These are phyloP conservation scores for Psilopsiagon aymara DNA, from an alignment of 2,113 vertebrate species.

Conservation along the genomic window DNA sequence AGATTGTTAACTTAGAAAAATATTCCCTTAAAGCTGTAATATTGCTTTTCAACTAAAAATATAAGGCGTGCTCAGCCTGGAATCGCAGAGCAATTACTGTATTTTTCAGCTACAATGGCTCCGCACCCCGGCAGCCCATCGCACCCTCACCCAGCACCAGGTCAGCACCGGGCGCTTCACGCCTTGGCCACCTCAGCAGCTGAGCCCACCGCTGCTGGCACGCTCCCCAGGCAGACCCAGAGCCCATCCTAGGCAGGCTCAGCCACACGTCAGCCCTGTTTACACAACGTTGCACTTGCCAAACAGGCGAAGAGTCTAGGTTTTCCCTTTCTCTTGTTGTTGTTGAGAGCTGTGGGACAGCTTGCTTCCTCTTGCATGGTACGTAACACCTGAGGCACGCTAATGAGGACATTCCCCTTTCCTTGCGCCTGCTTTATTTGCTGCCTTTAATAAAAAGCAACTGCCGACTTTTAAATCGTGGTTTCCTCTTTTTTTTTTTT, in stretches of 20 bases:
- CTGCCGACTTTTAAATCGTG: neutral
- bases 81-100: slow-evolving; percentile 58
- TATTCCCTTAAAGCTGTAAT: slow-evolving; percentile 84
- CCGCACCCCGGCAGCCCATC: neutral
- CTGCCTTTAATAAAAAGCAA: slow-evolving; percentile 48
- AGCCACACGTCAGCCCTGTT: neutral
- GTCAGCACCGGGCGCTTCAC: neutral
- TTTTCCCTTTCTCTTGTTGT: neutral
- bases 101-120: slow-evolving; percentile 59
- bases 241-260: neutral
- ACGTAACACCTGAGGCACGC: neutral
- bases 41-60: slow-evolving; percentile 79
- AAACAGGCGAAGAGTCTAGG: neutral
- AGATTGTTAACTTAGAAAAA: slow-evolving; percentile 85
- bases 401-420: slow-evolving; percentile 40
- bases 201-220: neutral
- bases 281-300: neutral
- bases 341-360: neutral
- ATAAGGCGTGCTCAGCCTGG: slow-evolving; percentile 60
- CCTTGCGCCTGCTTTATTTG: slow-evolving; percentile 51
- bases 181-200: neutral
- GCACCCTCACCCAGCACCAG: neutral
- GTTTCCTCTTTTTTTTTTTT: neutral
- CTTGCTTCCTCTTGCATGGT: neutral
- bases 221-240: neutral